Base-by-base conservation (phyloP, 2,888 invertebrate species). In the Standfussiana lucernea region DNA sequence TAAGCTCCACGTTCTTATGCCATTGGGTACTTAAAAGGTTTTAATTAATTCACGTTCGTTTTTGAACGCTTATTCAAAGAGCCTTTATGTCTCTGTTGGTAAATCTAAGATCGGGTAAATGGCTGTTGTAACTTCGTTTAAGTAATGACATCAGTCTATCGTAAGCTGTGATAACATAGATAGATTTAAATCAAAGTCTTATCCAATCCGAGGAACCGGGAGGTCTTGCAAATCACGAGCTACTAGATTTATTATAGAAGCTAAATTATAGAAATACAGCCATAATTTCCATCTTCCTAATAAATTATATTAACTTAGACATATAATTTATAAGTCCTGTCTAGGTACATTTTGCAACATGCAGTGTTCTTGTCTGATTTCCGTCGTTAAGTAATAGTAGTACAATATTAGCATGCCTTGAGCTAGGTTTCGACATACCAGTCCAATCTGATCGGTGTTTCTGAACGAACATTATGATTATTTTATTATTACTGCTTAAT, bases 341-440 rank as follows among this genome's bases (percentile, higher is more conserved):
- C 53, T 21, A 1, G 61, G 32, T 75, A 42, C 59, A 21, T 67
- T 75, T 79, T 71, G 81, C 75, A 82, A 83, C 40, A 64, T 83
- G 69, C 50, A 62, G 65, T 76, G 50, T 85, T 71, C 73, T 82
- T 69, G 86, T 75, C 83, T 66, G 50, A 83, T 83, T 84, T 86
- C 83, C 79, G 68, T 75, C 65, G 64, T 84, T 83, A 67, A 78
- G 83, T 79, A 84, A 86, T 50, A 74, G n/a, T 68, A 15, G 65
- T 78, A 47, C 8, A 53, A 21, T 67, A 72, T 83, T 66, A 59
- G 69, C 72, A 72, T 79, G 75, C 69, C 69, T 15, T 24, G 18
- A 53, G 83, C 28, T 45, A 45, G 0, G 66, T 84, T 84, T 83
- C 83, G 42, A 74, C 68, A 83, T 42, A 74, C 62, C 61, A 59